phyloP scores from a whole-genome alignment of 1,140 invertebrate genomes.

The Cydia strobilella region DNA sequence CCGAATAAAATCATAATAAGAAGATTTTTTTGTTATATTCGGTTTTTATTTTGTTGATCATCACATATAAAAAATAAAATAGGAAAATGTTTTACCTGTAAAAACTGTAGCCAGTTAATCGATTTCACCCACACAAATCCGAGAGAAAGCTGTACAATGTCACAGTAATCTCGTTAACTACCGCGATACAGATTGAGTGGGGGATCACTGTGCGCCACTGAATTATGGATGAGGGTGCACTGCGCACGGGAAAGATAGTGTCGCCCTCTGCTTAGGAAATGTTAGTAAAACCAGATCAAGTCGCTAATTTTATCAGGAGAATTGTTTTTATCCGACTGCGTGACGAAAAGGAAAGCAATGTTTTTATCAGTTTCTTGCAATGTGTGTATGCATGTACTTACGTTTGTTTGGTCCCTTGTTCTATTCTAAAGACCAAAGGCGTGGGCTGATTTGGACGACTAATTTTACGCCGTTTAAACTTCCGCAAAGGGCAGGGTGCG shows the following conservation, averaged over 20 bases:
- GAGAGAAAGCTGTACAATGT: constrained; percentile 39
- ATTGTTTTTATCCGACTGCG: background rate
- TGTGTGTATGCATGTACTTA: no score
- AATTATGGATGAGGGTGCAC: constrained; percentile 40
- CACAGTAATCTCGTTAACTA: constrained; percentile 42
- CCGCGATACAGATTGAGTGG: constrained; percentile 40
- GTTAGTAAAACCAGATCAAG: constrained; percentile 8
- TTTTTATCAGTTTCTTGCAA: no score
- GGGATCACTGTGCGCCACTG: constrained; percentile 34
- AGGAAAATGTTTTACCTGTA: background rate
- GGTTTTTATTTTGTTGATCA: background rate
- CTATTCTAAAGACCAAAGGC: no score
- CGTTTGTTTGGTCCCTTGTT: no score
- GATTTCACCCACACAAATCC: constrained; percentile 35
- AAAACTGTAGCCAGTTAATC: constrained; percentile 20
- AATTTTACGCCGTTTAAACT: no score
- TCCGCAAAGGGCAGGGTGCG: no score
- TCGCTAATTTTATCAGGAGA: background rate
- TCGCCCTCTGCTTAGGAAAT: constrained; percentile 18
- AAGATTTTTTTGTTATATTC: background rate
- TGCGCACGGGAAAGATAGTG: constrained; percentile 32
- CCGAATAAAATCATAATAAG: background rate
- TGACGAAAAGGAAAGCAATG: no score
- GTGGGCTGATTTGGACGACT: no score
- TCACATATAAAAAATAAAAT: background rate